Base-by-base conservation (phyloP, 2,888 invertebrate species). In the Lepidochitona cinerea region DNA sequence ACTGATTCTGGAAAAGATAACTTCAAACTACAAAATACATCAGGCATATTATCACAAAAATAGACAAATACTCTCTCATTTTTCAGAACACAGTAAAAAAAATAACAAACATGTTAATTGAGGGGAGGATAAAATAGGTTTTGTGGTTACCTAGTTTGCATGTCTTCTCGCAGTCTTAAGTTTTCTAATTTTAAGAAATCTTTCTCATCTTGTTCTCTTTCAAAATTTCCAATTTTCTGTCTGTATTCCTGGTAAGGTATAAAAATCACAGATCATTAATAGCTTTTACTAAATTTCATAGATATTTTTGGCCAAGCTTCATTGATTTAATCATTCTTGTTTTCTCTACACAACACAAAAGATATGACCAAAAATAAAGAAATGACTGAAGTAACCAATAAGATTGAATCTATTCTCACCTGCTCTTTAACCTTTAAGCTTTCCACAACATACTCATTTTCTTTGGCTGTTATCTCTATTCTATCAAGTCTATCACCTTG, bases 1-100 rank as follows among this genome's bases (percentile, higher is more conserved):
- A 53, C 84, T 85, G 67, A 89, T 84, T 75, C 89, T 89, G 78
- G n/a, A 83, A 74, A n/a, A n/a, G n/a, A n/a, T n/a, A n/a, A n/a
- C n/a, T n/a, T n/a, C n/a, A n/a, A n/a, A n/a, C n/a, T n/a, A n/a
- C n/a, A n/a, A n/a, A n/a, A n/a, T n/a, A n/a, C n/a, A n/a, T n/a
- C n/a, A n/a, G n/a, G n/a, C n/a, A n/a, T n/a, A n/a, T n/a, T n/a
- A n/a, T n/a, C n/a, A n/a, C n/a, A n/a, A n/a, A n/a, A n/a, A n/a
- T n/a, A n/a, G n/a, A n/a, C n/a, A n/a, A n/a, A n/a, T n/a, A n/a
- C n/a, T n/a, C n/a, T n/a, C n/a, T n/a, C n/a, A n/a, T n/a, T n/a
- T n/a, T n/a, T n/a, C n/a, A n/a, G n/a, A n/a, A n/a, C n/a, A n/a
- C 49, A 41, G n/a, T 41, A 14, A 14, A 14, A n/a, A 14, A 14